Percentiles rank a stretch among this genome's conserved stretches.
Conservation (phyloP, 2,888 invertebrate genomes). For the Prenolepis imparis region DNA sequence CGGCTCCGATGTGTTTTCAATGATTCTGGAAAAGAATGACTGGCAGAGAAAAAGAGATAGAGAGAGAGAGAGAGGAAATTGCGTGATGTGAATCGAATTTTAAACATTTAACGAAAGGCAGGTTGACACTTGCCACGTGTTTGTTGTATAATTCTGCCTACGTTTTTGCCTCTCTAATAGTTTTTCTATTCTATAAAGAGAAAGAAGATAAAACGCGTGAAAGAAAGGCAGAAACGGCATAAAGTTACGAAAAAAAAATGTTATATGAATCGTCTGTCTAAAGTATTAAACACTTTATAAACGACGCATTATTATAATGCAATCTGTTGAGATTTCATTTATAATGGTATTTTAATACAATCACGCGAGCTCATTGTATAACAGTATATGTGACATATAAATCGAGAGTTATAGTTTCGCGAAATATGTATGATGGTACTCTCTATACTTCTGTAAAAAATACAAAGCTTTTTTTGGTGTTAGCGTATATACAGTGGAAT, state of each 20-base stretch:
- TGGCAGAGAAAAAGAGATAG: neutral
- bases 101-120: slow-evolving; percentile 8
- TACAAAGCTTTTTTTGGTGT: slow-evolving; percentile 29
- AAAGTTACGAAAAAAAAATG: neutral
- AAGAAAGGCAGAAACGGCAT: neutral
- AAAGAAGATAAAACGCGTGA: neutral
- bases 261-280: slow-evolving; percentile 20
- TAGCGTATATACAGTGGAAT: slow-evolving; percentile 12
- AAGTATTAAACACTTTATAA: slow-evolving; percentile 35
- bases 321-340: slow-evolving; percentile 37
- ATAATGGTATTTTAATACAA: slow-evolving; percentile 51
- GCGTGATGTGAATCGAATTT: slow-evolving; percentile 16
- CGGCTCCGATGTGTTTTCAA: slow-evolving; percentile 24
- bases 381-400: slow-evolving; percentile 16
- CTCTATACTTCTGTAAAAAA: slow-evolving; percentile 40
- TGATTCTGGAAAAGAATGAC: slow-evolving; percentile 24
- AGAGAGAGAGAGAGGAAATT: neutral
- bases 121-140: slow-evolving; percentile 18
- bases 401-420: slow-evolving; percentile 15
- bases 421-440: slow-evolving; percentile 31
- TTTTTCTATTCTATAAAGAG: neutral
- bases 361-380: slow-evolving; percentile 30
- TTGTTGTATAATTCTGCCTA: neutral
- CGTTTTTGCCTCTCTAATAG: slow-evolving; percentile 16
- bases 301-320: slow-evolving; percentile 25